Base-by-base conservation (phyloP, 2,113 vertebrate genomes). In the Hemibagrus wyckioides region DNA sequence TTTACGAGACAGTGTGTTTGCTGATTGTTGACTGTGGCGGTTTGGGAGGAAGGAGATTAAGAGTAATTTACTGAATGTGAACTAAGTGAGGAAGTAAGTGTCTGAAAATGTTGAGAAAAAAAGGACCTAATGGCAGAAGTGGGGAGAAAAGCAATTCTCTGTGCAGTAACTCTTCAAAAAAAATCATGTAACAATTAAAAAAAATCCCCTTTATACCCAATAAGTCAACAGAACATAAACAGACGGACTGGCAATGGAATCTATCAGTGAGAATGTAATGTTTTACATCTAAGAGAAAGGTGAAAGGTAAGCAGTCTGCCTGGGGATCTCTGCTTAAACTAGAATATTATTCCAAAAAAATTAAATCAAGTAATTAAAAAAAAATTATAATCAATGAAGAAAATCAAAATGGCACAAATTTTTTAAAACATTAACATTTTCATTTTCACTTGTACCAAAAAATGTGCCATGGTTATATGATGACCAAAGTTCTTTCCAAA, bases 71-170 rank as follows among this genome's bases (percentile, higher is more conserved):
- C 82, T 82, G 73, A 61, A 28, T 17, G 39, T 39, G 44, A 63
- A 81, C 25, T 57, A 77, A 80, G 80, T 48, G 63, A 57, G 41
- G 82, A 85, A 76, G 33, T 75, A 84, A 81, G 80, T 77, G 63
- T 54, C 36, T 69, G 36, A 82, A 86, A 89, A 85, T 87, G 83
- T 75, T 48, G 77, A 87, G 56, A n/a, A 67, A 19, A 48, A 48
- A 61, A 33, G 44, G 33, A 75, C 52, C 39, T 30, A 41, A 2
- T 57, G 50, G 33, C 13, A 57, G 50, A 41, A 85, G 83, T 75
- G 30, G 75, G 69, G 63, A 57, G 65, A 77, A 77, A 69, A 75
- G 73, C 54, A 81, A 84, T 71, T 83, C 85, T 52, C 52, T 48
- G 59, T 23, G 41, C 67, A 14, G 63, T 52, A 83, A 80, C 59